Conservation (phyloP, 2,888 invertebrate species). For the Cataglyphis altisquamis region DNA sequence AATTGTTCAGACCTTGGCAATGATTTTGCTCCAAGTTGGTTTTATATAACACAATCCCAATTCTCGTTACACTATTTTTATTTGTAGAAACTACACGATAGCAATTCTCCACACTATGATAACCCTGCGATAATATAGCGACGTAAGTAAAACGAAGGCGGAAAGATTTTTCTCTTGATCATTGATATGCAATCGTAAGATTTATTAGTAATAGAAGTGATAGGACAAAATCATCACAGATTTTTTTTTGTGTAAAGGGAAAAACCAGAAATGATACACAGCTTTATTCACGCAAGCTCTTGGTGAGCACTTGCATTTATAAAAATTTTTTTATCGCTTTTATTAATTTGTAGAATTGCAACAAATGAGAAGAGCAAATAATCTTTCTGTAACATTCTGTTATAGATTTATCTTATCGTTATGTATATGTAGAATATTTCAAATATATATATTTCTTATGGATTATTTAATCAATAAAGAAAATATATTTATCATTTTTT, state of each 20-base stretch:
- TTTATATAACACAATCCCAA: background rate
- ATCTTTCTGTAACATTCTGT: background rate
- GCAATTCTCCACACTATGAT: background rate
- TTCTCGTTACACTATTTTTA: constrained; percentile 22
- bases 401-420: background rate
- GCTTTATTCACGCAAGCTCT: background rate
- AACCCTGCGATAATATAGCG: constrained; percentile 21
- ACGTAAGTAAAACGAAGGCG: background rate
- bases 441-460: background rate
- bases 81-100: constrained; percentile 18
- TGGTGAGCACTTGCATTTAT: background rate
- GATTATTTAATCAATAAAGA: background rate
- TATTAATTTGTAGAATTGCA: background rate
- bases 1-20: constrained; percentile 57
- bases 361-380: background rate
- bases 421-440: background rate
- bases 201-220: background rate
- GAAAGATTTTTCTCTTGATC: constrained; percentile 5
- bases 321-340: background rate
- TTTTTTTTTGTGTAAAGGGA: background rate
- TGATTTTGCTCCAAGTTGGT: constrained; percentile 46
- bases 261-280: constrained; percentile 1
- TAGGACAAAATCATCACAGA: background rate
- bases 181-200: background rate
- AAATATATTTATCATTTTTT: background rate